A percentile compares a stretch with the other conserved stretches of the same genome.
Evolutionary conservation across 1,140 invertebrate genomes (phyloP).

Genomic region (Plutomurus gul): DNA sequence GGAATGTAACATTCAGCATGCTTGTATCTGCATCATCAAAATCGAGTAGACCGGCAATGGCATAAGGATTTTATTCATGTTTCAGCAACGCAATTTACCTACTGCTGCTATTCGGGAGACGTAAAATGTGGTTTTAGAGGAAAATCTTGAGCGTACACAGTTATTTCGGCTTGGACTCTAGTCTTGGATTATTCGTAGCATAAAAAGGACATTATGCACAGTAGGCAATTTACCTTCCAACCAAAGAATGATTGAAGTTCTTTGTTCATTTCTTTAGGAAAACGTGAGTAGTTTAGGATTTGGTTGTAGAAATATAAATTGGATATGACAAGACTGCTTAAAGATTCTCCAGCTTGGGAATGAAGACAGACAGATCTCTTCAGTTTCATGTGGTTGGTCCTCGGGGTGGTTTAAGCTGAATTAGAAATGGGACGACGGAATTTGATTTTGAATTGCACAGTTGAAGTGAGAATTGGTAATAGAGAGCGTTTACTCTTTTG

Average conservation of each 20-base stretch:
- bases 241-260: background rate
- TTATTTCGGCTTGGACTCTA: too few relatives aligned
- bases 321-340: background rate
- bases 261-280: background rate
- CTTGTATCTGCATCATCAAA: too few relatives aligned
- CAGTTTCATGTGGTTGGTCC: background rate
- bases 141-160: too few relatives aligned
- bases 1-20: too few relatives aligned
- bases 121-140: too few relatives aligned
- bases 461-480: background rate
- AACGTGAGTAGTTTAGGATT: background rate
- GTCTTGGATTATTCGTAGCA: background rate
- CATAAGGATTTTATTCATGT: too few relatives aligned
- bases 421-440: background rate
- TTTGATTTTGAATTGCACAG: conserved; percentile 1
- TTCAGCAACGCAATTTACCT: too few relatives aligned
- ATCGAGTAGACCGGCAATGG: too few relatives aligned
- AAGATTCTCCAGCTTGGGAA: background rate
- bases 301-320: background rate
- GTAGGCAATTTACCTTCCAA: background rate
- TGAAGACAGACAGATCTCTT: too few relatives aligned
- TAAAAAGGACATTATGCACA: background rate
- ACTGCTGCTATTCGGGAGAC: too few relatives aligned
- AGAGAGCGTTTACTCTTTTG: too few relatives aligned
- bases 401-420: background rate